These are phyloP conservation scores for Neodiprion fabricii DNA, from an alignment of 1,140 invertebrate species.

Conservation along the genomic window DNA sequence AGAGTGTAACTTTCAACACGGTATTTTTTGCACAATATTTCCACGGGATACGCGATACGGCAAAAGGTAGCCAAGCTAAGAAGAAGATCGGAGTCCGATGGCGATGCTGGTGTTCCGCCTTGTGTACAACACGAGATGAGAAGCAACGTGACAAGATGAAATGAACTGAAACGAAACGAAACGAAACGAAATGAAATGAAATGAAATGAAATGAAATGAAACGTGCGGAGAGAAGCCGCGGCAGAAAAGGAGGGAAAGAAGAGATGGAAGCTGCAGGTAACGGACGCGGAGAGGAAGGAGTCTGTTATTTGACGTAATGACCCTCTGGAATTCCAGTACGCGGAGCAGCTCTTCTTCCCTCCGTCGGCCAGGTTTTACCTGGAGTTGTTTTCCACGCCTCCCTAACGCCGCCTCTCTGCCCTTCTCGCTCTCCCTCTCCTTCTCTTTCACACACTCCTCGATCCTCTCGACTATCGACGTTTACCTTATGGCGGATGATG, in stretches of 20 bases:
- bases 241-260: neutral
- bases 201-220: neutral
- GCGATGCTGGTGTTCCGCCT: too few species aligned
- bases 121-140: too few species aligned
- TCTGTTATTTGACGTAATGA: constrained; percentile 7
- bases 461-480: neutral
- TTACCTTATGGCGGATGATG: neutral
- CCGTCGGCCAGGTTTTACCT: neutral
- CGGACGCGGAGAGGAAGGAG: constrained; percentile 6
- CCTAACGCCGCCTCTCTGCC: neutral
- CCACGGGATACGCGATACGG: too few species aligned
- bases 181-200: neutral
- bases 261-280: neutral
- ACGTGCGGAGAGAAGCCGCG: neutral
- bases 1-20: too few species aligned
- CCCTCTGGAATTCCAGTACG: constrained; percentile 3
- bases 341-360: neutral
- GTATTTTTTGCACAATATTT: too few species aligned
- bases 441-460: too few species aligned
- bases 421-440: neutral
- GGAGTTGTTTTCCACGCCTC: neutral
- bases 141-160: too few species aligned
- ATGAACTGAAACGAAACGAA: too few species aligned
- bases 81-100: too few species aligned
- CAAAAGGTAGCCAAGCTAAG: too few species aligned